A percentile compares a stretch with the other conserved stretches of the same genome.
phyloP scores from a whole-genome alignment of 2,888 invertebrate species.

The Plebejus melissa region DNA sequence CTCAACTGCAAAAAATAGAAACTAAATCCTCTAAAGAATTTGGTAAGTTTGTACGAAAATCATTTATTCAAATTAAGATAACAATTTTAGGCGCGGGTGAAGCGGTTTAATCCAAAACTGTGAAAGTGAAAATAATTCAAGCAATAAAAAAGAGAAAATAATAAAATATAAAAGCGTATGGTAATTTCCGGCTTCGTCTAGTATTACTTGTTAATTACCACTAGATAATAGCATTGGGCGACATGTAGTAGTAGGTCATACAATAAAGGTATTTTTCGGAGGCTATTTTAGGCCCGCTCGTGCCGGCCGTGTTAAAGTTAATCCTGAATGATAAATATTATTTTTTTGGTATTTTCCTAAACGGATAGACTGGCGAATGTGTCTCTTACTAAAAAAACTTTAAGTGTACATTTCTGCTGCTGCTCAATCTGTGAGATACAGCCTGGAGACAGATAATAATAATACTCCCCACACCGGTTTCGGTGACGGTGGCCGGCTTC shows the following conservation, averaged over 20 bases:
- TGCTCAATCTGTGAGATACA: too few relatives aligned
- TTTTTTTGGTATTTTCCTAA: too few relatives aligned
- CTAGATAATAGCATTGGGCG: background rate
- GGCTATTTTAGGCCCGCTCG: too few relatives aligned
- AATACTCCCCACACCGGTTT: too few relatives aligned
- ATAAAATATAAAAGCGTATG: background rate
- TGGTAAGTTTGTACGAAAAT: background rate
- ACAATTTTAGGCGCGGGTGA: background rate
- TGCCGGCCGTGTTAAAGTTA: too few relatives aligned
- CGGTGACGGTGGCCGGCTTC: too few relatives aligned
- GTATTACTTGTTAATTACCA: background rate
- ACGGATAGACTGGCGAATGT: too few relatives aligned
- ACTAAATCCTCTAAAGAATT: background rate
- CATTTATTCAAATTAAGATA: background rate
- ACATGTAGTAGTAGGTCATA: background rate
- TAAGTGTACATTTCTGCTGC: too few relatives aligned
- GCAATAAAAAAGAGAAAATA: conserved; percentile 13
- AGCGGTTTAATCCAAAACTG: background rate
- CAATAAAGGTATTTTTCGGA: too few relatives aligned
- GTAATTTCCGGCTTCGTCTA: background rate
- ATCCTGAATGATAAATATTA: too few relatives aligned
- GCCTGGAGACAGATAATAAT: too few relatives aligned
- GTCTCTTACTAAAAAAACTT: too few relatives aligned
- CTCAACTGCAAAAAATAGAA: background rate
- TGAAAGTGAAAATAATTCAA: background rate